These are phyloP conservation scores for Tribolium castaneum DNA, from an alignment of 1,140 invertebrate genomes.

Conservation along the genomic window DNA sequence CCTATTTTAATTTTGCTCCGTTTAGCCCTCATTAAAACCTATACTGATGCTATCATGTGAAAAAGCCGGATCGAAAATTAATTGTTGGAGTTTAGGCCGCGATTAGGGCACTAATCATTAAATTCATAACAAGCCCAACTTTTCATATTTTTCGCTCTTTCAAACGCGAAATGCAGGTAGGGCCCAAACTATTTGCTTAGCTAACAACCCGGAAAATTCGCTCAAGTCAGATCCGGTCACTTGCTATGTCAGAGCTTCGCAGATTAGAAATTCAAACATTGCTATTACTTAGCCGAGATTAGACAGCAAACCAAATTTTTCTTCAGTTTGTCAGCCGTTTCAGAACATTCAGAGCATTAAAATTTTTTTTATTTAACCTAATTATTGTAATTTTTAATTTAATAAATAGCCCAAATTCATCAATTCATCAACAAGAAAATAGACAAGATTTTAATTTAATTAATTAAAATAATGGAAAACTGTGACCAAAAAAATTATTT, in stretches of 20 bases:
- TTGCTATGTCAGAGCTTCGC: background rate
- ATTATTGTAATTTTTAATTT: no score
- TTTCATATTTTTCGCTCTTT: background rate
- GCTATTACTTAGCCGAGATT: background rate
- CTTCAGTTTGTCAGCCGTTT: no score
- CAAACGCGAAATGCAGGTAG: background rate
- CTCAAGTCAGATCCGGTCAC: background rate
- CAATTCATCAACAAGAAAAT: no score
- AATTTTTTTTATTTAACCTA: no score
- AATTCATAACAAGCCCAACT: background rate
- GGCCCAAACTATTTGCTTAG: background rate
- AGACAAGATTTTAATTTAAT: no score
- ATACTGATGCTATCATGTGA: conserved; percentile 37
- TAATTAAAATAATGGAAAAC: no score
- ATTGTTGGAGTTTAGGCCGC: conserved; percentile 12
- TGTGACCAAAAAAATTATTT: no score
- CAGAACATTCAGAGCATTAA: no score
- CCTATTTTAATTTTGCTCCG: conserved; percentile 41
- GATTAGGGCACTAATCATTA: conserved; percentile 2
- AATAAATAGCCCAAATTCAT: no score
- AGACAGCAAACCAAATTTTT: no score
- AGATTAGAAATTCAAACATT: background rate
- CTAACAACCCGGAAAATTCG: conserved; percentile 6
- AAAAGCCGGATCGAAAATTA: conserved; percentile 31
- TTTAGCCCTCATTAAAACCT: conserved; percentile 44